phyloP scores from a whole-genome alignment of 2,888 invertebrate genomes.

The Amblyjoppa fuscipennis region DNA sequence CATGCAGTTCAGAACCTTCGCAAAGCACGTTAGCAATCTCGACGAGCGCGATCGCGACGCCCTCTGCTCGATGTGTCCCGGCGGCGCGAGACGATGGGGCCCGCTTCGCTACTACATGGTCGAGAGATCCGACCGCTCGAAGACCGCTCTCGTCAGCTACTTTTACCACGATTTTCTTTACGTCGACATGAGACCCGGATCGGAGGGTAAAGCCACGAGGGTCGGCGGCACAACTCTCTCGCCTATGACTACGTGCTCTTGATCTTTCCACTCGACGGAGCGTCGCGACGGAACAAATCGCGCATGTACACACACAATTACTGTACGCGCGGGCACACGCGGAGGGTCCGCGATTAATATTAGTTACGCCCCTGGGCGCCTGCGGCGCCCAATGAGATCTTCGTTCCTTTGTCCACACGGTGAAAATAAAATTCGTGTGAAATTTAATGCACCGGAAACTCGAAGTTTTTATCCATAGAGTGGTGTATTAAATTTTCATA shows the following conservation, averaged over 20 bases:
- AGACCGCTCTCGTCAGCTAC: conserved; percentile 74
- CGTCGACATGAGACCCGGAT: conserved; percentile 58
- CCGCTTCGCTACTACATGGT: conserved; percentile 74
- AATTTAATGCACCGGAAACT: too few species aligned
- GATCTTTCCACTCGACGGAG: conserved; percentile 28
- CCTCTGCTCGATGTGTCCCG: conserved; percentile 69
- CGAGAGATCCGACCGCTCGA: conserved; percentile 64
- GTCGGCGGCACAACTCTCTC: conserved; percentile 19
- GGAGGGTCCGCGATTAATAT: too few species aligned
- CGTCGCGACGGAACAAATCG: conserved; percentile 16
- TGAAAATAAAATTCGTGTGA: too few species aligned
- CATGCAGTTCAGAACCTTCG: conserved; percentile 75
- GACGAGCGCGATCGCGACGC: conserved; percentile 70
- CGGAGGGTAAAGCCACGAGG: conserved; percentile 26
- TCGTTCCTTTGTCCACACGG: too few species aligned
- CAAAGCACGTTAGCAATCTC: conserved; percentile 72
- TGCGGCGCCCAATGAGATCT: too few species aligned
- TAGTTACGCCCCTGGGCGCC: too few species aligned
- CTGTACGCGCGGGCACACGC: too few species aligned
- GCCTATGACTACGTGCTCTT: conserved; percentile 40
- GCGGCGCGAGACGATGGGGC: conserved; percentile 69
- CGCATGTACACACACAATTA: conserved; percentile 21
- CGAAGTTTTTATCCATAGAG: too few species aligned
- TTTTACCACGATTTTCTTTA: conserved; percentile 69
- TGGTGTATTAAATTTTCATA: too few species aligned